Evolutionary conservation across 2,797 vertebrate genomes (phyloP).

Genomic region (Hydrophis major): DNA sequence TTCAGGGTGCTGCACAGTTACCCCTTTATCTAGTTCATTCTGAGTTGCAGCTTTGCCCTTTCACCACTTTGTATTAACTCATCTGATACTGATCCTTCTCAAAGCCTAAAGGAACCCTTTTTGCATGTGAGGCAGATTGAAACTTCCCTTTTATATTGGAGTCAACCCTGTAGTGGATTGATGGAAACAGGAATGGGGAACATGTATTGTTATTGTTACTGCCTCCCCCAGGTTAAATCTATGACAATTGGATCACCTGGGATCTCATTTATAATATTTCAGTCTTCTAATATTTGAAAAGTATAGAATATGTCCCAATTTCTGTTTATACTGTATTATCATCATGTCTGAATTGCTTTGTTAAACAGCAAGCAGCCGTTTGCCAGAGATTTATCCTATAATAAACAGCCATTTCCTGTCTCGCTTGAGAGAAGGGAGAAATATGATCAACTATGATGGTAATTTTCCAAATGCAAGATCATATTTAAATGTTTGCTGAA

Average conservation of each 20-base stretch:
- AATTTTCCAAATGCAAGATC: slow-evolving; percentile 5
- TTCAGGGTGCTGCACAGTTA: not conserved
- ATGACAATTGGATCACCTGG: not conserved
- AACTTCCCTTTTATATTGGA: not conserved
- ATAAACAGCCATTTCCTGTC: slow-evolving; percentile 37
- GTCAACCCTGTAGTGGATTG: fast-evolving
- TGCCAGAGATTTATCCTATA: slow-evolving; percentile 18
- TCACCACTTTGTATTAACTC: not conserved
- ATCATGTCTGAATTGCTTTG: slow-evolving; percentile 27
- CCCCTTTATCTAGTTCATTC: not conserved
- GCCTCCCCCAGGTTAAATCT: not conserved
- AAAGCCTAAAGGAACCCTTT: fast-evolving
- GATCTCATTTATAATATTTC: slow-evolving; percentile 25
- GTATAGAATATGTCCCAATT: slow-evolving; percentile 12
- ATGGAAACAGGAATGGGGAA: not conserved
- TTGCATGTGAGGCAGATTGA: fast-evolving
- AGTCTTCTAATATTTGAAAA: slow-evolving; percentile 26
- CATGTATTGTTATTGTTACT: not conserved
- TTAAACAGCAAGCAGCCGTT: slow-evolving; percentile 24
- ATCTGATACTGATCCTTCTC: not conserved
- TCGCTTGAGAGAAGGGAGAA: not conserved
- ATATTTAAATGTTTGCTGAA: not conserved
- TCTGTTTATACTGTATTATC: slow-evolving; percentile 30
- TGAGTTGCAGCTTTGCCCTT: not conserved
- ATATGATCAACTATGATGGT: not conserved